These are phyloP conservation scores for Hoplostethus atlanticus DNA, from an alignment of 2,797 vertebrate genomes.

Conservation along the genomic window DNA sequence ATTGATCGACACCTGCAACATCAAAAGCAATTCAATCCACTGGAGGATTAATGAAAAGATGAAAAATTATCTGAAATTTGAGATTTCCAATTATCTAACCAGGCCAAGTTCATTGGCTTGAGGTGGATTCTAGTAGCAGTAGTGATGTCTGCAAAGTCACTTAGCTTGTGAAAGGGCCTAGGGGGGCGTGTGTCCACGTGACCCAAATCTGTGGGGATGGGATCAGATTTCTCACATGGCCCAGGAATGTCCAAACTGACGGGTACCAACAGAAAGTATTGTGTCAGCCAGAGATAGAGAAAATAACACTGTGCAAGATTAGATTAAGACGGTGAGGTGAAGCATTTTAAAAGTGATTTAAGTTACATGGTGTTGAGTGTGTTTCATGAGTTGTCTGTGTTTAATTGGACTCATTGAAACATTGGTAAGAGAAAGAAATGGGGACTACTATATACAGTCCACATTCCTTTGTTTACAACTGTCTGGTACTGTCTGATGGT, in stretches of 20 bases:
- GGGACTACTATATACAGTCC: conserved; percentile 54
- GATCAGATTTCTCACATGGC: conserved; percentile 78
- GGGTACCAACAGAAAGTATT: conserved; percentile 52
- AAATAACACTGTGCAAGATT: conserved; percentile 8
- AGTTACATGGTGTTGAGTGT: background rate
- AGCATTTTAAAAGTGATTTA: background rate
- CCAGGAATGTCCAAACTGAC: conserved; percentile 63
- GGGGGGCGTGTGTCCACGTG: conserved; percentile 58
- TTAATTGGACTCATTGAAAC: conserved; percentile 24
- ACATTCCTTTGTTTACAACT: conserved; percentile 76
- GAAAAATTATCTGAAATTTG: conserved; percentile 65
- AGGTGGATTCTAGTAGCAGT: conserved; percentile 55
- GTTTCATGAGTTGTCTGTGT: conserved; percentile 5
- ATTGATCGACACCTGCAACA: conserved; percentile 44
- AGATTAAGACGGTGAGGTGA: background rate
- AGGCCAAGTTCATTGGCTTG: conserved; percentile 63
- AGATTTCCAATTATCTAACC: conserved; percentile 60
- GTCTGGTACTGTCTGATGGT: conserved; percentile 74
- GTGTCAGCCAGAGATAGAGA: conserved; percentile 38
- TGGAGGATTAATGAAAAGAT: conserved; percentile 65
- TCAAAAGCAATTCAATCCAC: conserved; percentile 47
- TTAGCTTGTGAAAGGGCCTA: conserved; percentile 70
- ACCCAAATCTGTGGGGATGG: conserved; percentile 62
- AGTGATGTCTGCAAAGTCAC: conserved; percentile 78
- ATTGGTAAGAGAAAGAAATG: conserved; percentile 39